phyloP scores from a whole-genome alignment of 37 sponge, comb jelly and placozoan genomes.

The Corticium candelabrum region DNA sequence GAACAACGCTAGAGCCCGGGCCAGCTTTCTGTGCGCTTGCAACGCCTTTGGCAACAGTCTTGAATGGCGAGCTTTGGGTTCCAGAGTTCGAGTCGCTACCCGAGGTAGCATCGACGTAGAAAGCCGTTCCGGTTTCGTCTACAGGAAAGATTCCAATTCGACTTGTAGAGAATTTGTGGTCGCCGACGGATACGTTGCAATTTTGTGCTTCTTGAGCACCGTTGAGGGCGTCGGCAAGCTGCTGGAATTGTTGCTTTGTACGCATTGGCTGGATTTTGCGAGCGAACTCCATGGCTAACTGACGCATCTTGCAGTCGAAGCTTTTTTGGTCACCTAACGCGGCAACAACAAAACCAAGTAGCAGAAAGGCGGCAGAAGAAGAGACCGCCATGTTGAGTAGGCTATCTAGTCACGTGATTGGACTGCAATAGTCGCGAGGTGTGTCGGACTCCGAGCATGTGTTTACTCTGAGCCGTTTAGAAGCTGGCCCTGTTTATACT shows the following conservation, averaged over 20 bases:
- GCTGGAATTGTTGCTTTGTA: conserved; percentile 19
- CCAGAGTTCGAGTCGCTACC: conserved; percentile 49
- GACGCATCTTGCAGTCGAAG: conserved; percentile 34
- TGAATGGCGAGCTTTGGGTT: conserved; percentile 9
- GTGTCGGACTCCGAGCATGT: too few species aligned
- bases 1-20: conserved; percentile 27
- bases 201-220: conserved; percentile 33
- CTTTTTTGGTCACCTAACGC: conserved; percentile 17
- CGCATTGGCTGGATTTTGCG: conserved; percentile 22
- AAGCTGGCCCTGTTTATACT: too few species aligned
- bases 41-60: not conserved
- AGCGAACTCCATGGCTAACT: conserved; percentile 14
- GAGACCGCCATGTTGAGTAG: too few species aligned
- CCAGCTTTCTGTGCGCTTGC: not conserved
- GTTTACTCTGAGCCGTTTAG: too few species aligned
- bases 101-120: conserved; percentile 28
- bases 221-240: conserved; percentile 27
- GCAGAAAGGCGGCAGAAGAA: too few species aligned
- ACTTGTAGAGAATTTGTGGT: not conserved
- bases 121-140: not conserved
- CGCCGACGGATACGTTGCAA: conserved; percentile 19
- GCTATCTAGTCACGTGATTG: too few species aligned
- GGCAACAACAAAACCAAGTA: not conserved
- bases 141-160: not conserved
- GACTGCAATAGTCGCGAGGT: too few species aligned